A percentile compares a stretch with the other conserved stretches of the same genome.
Evolutionary conservation across 2,888 invertebrate species (phyloP).

Genomic region (Bedellia somnulentella): DNA sequence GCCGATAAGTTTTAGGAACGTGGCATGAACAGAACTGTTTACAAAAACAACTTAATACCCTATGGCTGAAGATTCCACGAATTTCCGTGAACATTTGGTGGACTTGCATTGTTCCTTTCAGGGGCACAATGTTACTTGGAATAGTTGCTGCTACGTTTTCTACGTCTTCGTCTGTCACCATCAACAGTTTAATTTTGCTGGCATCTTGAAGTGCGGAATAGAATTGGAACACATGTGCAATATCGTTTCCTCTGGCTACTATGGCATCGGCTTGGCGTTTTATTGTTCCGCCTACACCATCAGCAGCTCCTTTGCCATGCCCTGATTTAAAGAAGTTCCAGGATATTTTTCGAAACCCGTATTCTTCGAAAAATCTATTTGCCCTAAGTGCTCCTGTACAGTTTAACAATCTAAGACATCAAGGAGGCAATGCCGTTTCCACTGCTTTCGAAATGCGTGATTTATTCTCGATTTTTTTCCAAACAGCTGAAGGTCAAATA

Average conservation of each 20-base stretch:
- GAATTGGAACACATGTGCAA: constrained; percentile 1
- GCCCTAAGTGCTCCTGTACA: too few relatives aligned
- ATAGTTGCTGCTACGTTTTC: constrained; percentile 2
- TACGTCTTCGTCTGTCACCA: constrained; percentile 4
- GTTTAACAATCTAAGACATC: too few relatives aligned
- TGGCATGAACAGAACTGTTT: too few relatives aligned
- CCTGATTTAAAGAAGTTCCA: not conserved
- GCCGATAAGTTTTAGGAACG: too few relatives aligned
- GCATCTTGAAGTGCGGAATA: not conserved
- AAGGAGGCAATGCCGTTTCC: too few relatives aligned
- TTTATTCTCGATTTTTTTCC: too few relatives aligned
- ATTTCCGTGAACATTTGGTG: not conserved
- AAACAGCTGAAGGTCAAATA: too few relatives aligned
- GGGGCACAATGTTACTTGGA: constrained; percentile 1
- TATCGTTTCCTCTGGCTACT: constrained; percentile 2
- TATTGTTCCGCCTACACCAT: not conserved
- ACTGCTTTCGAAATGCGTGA: too few relatives aligned
- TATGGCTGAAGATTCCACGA: too few relatives aligned
- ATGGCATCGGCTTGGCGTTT: constrained; percentile 1
- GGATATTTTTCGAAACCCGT: not conserved
- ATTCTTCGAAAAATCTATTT: not conserved
- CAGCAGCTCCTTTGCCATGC: not conserved
- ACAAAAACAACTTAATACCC: too few relatives aligned
- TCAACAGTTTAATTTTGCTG: constrained; percentile 1
- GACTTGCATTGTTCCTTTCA: not conserved